phyloP scores from a whole-genome alignment of 2,797 vertebrate genomes.

The Distichodus sexfasciatus region DNA sequence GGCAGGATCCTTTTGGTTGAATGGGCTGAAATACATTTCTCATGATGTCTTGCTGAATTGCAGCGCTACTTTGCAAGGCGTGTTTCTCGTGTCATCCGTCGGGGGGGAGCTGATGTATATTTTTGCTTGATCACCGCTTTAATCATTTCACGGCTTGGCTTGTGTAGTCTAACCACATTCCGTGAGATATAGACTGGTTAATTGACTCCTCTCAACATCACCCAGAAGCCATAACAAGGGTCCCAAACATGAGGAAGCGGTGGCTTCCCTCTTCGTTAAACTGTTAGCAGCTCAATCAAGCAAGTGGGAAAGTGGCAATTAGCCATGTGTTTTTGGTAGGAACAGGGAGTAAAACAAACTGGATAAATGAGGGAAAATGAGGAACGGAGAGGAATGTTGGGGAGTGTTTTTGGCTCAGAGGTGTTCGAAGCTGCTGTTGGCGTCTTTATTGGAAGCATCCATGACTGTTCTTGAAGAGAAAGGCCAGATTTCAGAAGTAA shows the following conservation, averaged over 20 bases:
- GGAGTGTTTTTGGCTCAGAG: background rate
- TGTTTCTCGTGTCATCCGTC: too few species aligned
- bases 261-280: conserved; percentile 13
- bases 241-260: conserved; percentile 4
- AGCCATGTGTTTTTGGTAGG: conserved; percentile 3
- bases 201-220: background rate
- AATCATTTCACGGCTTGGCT: conserved; percentile 2
- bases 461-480: too few species aligned
- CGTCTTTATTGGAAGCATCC: too few species aligned
- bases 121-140: conserved; percentile 1
- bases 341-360: conserved; percentile 7
- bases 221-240: background rate
- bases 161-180: background rate
- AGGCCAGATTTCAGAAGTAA: too few species aligned
- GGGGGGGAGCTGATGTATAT: too few species aligned
- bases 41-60: background rate
- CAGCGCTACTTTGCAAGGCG: background rate
- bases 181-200: background rate
- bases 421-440: too few species aligned
- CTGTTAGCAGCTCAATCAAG: conserved; percentile 43
- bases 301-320: conserved; percentile 2
- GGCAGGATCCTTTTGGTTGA: background rate
- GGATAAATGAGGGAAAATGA: background rate
- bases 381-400: background rate
- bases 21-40: background rate